Base-by-base conservation (phyloP, 2,888 invertebrate species). In the Folsomia manolachei region DNA sequence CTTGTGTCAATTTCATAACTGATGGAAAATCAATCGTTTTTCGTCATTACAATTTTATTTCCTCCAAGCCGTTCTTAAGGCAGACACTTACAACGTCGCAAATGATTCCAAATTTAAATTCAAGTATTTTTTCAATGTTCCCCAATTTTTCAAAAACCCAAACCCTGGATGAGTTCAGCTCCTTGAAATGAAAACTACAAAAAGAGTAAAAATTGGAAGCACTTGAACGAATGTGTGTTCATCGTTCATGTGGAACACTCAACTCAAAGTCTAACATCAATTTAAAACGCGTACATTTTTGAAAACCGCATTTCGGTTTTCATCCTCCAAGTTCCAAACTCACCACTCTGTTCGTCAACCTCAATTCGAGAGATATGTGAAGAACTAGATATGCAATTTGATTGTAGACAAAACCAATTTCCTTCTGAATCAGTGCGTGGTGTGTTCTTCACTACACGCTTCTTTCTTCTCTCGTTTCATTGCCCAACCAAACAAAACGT, bases 381-480 rank as follows among this genome's bases (percentile, higher is more conserved):
- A 39, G 39, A 9, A 4, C 9, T 64, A 19, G 4, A 25, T 11
- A 66, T 66, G 52, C 66, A 39, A 39, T 66, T 52, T 39, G n/a
- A 60, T 39, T 39, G 4, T 66, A 66, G 52, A 52, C 66, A 66
- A 66, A 52, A 66, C 52, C 66, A 66, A 66, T 66, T 66, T 66
- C 52, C 66, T 24, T n/a, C 18, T 14, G 21, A 66, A 66, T 52
- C 66, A 52, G 21, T 51, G 66, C 19, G 1, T 51, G 21, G 14
- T 66, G 23, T 39, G 7, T 39, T 39, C 14, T 39, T 39, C 39
- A 39, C 14, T 9, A 4, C 39, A 39, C 39, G 39, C 39, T n/a
- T n/a, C n/a, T n/a, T n/a, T n/a, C n/a, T n/a, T n/a, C n/a, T n/a
- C n/a, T n/a, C n/a, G n/a, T n/a, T n/a, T n/a, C n/a, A n/a, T n/a